Percentiles rank a stretch among this genome's conserved stretches.
Evolutionary conservation across 1,140 invertebrate genomes (phyloP).

Genomic region (Drosophila repletoides): DNA sequence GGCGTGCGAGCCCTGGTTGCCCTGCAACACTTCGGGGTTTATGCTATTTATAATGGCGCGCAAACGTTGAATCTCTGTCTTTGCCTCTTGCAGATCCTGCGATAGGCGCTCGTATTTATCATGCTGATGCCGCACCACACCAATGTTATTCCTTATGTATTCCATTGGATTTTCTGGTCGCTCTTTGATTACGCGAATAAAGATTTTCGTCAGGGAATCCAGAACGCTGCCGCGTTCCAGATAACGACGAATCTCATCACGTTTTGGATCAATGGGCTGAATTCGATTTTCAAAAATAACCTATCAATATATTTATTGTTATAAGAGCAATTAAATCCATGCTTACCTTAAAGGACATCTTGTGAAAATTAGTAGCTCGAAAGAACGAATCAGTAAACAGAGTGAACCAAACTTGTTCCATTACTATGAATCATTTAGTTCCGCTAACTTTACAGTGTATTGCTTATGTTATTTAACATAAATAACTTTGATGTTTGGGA

Average conservation of each 20-base stretch:
- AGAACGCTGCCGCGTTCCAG: slow-evolving; percentile 95
- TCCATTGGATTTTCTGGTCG: slow-evolving; percentile 94
- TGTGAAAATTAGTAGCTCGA: too few species aligned
- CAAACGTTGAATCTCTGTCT: slow-evolving; percentile 66
- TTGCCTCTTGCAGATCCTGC: slow-evolving; percentile 65
- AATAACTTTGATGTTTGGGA: too few species aligned
- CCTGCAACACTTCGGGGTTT: slow-evolving; percentile 59
- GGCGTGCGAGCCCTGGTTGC: slow-evolving; percentile 4
- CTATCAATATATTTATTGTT: neutral
- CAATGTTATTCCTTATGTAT: slow-evolving; percentile 86
- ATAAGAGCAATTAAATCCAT: neutral
- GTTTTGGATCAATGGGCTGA: slow-evolving; percentile 91
- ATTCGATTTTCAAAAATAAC: neutral
- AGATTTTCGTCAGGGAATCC: slow-evolving; percentile 94
- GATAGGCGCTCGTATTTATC: slow-evolving; percentile 73
- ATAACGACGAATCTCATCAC: slow-evolving; percentile 96
- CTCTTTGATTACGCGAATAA: slow-evolving; percentile 93
- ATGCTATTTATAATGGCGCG: slow-evolving; percentile 66
- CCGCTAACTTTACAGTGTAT: too few species aligned
- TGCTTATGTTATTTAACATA: too few species aligned
- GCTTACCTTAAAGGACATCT: slow-evolving; percentile 74
- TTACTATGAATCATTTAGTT: too few species aligned
- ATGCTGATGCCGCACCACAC: slow-evolving; percentile 74
- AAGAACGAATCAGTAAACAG: too few species aligned
- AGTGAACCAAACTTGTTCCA: too few species aligned